Evolutionary conservation across 1,140 invertebrate genomes (phyloP).

Genomic region (Cyclargus thomasi): DNA sequence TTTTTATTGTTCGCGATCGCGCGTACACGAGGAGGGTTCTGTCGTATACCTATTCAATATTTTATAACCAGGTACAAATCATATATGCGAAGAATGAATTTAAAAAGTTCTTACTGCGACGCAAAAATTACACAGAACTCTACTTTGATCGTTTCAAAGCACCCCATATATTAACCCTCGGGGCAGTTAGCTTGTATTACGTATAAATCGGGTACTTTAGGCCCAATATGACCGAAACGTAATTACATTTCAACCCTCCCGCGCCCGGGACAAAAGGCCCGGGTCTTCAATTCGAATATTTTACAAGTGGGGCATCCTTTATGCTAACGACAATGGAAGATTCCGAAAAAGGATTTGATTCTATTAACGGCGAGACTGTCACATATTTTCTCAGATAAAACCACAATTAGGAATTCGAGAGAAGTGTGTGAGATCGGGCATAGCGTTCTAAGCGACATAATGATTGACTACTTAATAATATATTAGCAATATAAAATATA

Average conservation of each 20-base stretch:
- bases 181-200: neutral
- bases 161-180: neutral
- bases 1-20: neutral
- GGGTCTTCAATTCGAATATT: constrained; percentile 5
- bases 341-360: constrained; percentile 1
- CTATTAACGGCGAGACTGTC: neutral
- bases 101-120: too few species aligned
- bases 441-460: too few species aligned
- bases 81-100: too few species aligned
- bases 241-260: constrained; percentile 9
- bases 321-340: constrained; percentile 2
- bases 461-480: too few species aligned
- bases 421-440: too few species aligned
- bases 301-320: constrained; percentile 1
- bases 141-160: neutral
- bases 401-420: neutral
- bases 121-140: neutral
- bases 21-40: too few species aligned
- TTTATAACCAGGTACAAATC: too few species aligned
- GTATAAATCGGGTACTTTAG: neutral
- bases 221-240: constrained; percentile 7
- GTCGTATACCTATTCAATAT: too few species aligned
- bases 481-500: too few species aligned
- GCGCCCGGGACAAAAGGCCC: neutral
- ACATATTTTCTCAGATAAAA: neutral